Base-by-base conservation (phyloP, 37 sponge, comb jelly and placozoan genomes). In the Agelas oroides region DNA sequence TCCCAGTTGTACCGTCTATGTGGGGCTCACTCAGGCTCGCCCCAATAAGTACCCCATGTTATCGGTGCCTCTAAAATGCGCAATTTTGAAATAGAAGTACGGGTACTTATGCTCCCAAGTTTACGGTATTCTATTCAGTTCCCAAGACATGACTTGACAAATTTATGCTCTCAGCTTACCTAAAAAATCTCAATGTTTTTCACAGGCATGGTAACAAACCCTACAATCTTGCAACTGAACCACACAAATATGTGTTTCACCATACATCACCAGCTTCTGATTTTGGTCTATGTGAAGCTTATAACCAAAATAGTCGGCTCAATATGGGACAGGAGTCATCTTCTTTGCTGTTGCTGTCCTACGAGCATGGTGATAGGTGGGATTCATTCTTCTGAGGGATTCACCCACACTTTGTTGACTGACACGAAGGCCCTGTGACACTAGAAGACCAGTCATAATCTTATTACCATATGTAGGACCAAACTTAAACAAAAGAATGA, bases 101-200 rank as follows among this genome's bases (percentile, higher is more conserved):
- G n/a, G n/a, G n/a, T n/a, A n/a, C n/a, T n/a, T n/a, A n/a, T n/a
- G n/a, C n/a, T n/a, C n/a, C n/a, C n/a, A n/a, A n/a, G n/a, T n/a
- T n/a, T n/a, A n/a, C n/a, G n/a, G n/a, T n/a, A n/a, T n/a, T n/a
- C n/a, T n/a, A n/a, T n/a, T n/a, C n/a, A n/a, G n/a, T n/a, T n/a
- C n/a, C n/a, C n/a, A n/a, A n/a, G n/a, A n/a, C n/a, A n/a, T n/a
- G n/a, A n/a, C n/a, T n/a, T n/a, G n/a, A n/a, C n/a, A n/a, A n/a
- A n/a, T n/a, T n/a, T n/a, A n/a, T n/a, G n/a, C 46, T 12, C 6
- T 46, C 6, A 12, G 46, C 46, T 12, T 67, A 75, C 84, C 84
- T 76, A 65, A 58, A 89, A 91, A 38, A 91, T 91, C 24, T 70
- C 78, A 27, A 82, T 85, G 64, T 91, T 91, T 73, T 91, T 91